Conservation (phyloP, 2,888 invertebrate genomes). For the Ormyrus nitidulus region DNA sequence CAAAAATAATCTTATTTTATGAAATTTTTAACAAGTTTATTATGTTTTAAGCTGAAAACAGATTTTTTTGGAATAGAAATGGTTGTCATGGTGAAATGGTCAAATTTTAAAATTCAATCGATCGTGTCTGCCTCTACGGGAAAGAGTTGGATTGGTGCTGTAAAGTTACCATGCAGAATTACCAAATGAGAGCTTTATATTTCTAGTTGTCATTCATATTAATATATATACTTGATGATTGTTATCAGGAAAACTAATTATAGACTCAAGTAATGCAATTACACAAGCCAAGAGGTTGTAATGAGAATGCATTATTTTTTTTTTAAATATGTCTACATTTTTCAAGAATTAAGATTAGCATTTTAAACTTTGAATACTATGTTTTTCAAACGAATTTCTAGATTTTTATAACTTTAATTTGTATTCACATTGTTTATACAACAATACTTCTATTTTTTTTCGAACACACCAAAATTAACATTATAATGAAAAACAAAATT, state of each 20-base stretch:
- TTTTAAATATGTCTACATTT: too few relatives aligned
- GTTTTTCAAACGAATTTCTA: too few relatives aligned
- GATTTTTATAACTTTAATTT: too few relatives aligned
- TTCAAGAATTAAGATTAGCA: too few relatives aligned
- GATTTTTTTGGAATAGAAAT: background rate
- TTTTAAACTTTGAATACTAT: too few relatives aligned
- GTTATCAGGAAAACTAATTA: background rate
- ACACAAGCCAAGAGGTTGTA: too few relatives aligned
- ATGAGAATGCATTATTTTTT: too few relatives aligned
- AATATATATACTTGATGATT: background rate
- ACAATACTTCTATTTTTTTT: too few relatives aligned
- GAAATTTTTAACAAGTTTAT: background rate
- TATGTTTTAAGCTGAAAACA: background rate
- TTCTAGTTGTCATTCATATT: slow-evolving; percentile 35
- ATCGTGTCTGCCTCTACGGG: slow-evolving; percentile 13
- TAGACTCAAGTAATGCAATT: background rate
- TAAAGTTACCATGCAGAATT: slow-evolving; percentile 46
- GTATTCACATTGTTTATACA: too few relatives aligned
- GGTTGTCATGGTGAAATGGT: background rate
- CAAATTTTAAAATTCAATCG: slow-evolving; percentile 32
- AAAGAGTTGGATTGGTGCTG: slow-evolving; percentile 39
- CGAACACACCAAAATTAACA: too few relatives aligned
- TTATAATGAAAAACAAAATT: too few relatives aligned
- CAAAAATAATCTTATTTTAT: background rate
- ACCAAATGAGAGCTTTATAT: slow-evolving; percentile 20